phyloP scores from a whole-genome alignment of 2,888 invertebrate species.

The Cheilosia vernalis region DNA sequence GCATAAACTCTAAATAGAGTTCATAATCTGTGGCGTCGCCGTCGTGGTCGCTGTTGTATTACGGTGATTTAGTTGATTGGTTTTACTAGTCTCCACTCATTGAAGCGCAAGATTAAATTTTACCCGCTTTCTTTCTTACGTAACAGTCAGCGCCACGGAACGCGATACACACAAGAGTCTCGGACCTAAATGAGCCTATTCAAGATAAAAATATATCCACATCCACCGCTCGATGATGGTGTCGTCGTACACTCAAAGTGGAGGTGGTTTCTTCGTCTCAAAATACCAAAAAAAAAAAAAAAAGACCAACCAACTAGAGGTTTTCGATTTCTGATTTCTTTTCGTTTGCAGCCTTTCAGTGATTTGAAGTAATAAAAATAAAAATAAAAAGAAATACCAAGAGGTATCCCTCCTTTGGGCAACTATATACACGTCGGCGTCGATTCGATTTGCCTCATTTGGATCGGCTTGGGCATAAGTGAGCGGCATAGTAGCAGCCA shows the following conservation, averaged over 20 bases:
- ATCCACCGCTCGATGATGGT: slow-evolving; percentile 26
- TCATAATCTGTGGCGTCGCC: slow-evolving; percentile 37
- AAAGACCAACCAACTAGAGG: not conserved
- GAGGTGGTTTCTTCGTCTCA: slow-evolving; percentile 52
- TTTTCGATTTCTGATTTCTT: slow-evolving; percentile 74
- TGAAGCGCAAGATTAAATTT: slow-evolving; percentile 74
- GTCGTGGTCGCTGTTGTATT: slow-evolving; percentile 54
- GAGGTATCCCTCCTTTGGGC: slow-evolving; percentile 33
- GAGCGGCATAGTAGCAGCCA: slow-evolving; percentile 43
- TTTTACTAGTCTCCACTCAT: slow-evolving; percentile 73
- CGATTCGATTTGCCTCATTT: slow-evolving; percentile 61
- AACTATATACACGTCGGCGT: slow-evolving; percentile 8
- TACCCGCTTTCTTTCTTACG: slow-evolving; percentile 72
- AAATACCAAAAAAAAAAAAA: not conserved
- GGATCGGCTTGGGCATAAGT: slow-evolving; percentile 46
- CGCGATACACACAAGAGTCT: slow-evolving; percentile 45
- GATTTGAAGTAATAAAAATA: slow-evolving; percentile 44
- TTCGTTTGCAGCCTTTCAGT: slow-evolving; percentile 63
- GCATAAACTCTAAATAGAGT: slow-evolving; percentile 39
- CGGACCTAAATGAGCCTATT: slow-evolving; percentile 55
- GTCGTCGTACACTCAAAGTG: not conserved
- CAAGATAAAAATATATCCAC: slow-evolving; percentile 34
- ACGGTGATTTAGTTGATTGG: slow-evolving; percentile 74
- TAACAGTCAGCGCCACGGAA: slow-evolving; percentile 63
- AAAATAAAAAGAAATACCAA: slow-evolving; percentile 29